Conservation (phyloP, 2,888 invertebrate genomes). For the Halocaridina rubra region DNA sequence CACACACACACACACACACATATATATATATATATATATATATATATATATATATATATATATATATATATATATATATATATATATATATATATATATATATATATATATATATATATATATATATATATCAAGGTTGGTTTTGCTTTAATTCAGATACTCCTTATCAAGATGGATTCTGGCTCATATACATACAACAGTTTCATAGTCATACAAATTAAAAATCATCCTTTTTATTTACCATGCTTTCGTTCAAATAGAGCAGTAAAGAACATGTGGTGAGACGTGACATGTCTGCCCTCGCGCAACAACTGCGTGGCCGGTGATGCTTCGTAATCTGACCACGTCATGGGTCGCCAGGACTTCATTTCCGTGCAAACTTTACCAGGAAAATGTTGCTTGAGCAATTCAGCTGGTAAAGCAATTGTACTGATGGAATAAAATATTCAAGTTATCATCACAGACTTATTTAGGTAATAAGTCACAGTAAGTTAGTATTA, state of each 20-base stretch:
- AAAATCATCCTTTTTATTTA: slow-evolving; percentile 68
- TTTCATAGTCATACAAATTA: too few species aligned
- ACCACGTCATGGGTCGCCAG: slow-evolving; percentile 78
- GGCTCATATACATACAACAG: too few species aligned
- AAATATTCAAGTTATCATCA: not conserved
- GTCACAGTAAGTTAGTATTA: not conserved
- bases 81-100: too few species aligned
- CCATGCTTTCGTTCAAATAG: slow-evolving; percentile 81
- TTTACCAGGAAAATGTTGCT: slow-evolving; percentile 59
- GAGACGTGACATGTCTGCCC: slow-evolving; percentile 74
- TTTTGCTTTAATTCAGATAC: too few species aligned
- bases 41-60: too few species aligned
- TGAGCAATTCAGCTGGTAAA: slow-evolving; percentile 45
- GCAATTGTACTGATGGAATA: slow-evolving; percentile 45
- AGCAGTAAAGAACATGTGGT: slow-evolving; percentile 82
- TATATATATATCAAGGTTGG: too few species aligned
- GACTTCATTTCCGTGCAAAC: slow-evolving; percentile 73
- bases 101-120: too few species aligned
- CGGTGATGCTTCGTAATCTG: slow-evolving; percentile 72
- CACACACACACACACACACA: too few species aligned
- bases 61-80: too few species aligned
- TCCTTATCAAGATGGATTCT: too few species aligned
- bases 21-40: too few species aligned
- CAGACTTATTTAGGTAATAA: not conserved
- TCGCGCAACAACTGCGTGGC: slow-evolving; percentile 73